A percentile compares a stretch with the other conserved stretches of the same genome.
Evolutionary conservation across 1,140 invertebrate genomes (phyloP).

Genomic region (Sipha flava): DNA sequence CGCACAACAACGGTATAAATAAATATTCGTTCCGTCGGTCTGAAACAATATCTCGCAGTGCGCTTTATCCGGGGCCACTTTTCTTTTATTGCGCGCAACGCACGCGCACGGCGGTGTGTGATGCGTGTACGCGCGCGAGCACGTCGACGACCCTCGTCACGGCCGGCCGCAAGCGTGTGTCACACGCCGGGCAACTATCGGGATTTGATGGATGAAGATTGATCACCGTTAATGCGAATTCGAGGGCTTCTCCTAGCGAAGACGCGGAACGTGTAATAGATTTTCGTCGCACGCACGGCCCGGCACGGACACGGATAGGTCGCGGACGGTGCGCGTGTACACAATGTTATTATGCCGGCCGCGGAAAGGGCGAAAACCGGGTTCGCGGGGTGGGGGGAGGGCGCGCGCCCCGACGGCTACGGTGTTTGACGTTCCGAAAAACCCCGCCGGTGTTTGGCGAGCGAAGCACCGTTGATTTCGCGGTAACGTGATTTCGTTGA

Average conservation of each 20-base stretch:
- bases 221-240: slow-evolving; percentile 31
- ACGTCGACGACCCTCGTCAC: neutral
- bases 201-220: slow-evolving; percentile 32
- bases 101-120: neutral
- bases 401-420: too few species aligned
- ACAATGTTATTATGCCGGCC: neutral
- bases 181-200: neutral
- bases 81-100: neutral
- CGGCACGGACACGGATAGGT: too few species aligned
- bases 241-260: neutral
- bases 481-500: too few species aligned
- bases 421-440: too few species aligned
- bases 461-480: too few species aligned
- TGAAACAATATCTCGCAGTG: neutral
- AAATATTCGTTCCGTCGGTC: neutral
- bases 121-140: neutral
- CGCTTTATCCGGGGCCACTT: neutral
- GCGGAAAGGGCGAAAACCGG: too few species aligned
- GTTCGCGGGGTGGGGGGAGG: neutral
- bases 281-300: neutral
- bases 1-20: too few species aligned
- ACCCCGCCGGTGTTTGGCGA: too few species aligned
- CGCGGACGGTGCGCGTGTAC: neutral
- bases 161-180: neutral
- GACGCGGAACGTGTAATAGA: slow-evolving; percentile 7